Percentiles rank a stretch among this genome's conserved stretches.
Evolutionary conservation across 2,113 vertebrate species (phyloP).

Genomic region (Phrynocephalus versicolor): DNA sequence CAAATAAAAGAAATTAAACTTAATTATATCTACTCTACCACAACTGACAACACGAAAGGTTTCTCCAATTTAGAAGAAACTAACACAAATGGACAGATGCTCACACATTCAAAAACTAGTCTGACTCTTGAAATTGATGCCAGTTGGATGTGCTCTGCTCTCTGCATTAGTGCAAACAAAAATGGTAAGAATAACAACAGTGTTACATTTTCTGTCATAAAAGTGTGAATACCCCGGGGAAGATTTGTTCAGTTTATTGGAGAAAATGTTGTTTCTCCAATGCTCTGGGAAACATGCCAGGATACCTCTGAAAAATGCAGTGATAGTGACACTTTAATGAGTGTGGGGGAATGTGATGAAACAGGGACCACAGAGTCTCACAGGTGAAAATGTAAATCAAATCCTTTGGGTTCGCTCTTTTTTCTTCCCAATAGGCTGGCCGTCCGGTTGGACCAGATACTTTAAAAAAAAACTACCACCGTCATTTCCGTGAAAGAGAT

Average conservation of each 20-base stretch:
- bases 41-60: background rate
- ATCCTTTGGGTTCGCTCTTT: background rate
- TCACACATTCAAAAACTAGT: too few species aligned
- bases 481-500: background rate
- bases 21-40: background rate
- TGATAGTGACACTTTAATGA: background rate
- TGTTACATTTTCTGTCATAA: background rate
- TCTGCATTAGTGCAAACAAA: background rate
- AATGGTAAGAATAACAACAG: background rate
- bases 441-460: background rate
- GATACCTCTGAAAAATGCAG: constrained; percentile 27
- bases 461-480: background rate
- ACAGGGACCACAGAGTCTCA: background rate
- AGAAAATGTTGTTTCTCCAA: background rate
- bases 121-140: background rate
- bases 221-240: constrained; percentile 5
- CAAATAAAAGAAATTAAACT: background rate
- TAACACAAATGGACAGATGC: background rate
- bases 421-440: background rate
- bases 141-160: background rate
- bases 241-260: background rate
- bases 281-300: background rate
- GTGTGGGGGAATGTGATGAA: background rate
- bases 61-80: background rate
- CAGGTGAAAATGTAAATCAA: constrained; percentile 5